These are phyloP conservation scores for Lepidothrix coronata DNA, from an alignment of 2,113 vertebrate genomes.

Conservation along the genomic window DNA sequence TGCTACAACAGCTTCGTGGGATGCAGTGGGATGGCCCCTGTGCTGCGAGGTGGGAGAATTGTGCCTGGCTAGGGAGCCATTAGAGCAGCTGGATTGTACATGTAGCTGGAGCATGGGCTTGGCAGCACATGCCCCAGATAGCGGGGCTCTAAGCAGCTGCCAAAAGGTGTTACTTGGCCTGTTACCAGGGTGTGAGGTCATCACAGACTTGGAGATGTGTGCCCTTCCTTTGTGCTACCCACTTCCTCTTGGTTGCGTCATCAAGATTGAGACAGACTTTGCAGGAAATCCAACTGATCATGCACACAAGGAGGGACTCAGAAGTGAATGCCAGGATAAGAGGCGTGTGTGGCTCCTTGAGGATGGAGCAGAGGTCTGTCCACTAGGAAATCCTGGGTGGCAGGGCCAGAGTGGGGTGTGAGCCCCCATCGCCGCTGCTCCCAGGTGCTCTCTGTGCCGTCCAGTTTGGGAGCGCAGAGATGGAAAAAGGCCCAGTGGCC, in stretches of 20 bases:
- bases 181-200: fast-evolving
- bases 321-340: not conserved
- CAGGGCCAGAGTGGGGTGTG: not conserved
- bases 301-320: not conserved
- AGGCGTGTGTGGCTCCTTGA: fast-evolving
- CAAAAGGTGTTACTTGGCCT: not conserved
- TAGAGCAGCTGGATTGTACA: fast-evolving
- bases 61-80: not conserved
- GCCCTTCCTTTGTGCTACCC: not conserved
- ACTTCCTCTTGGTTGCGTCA: not conserved
- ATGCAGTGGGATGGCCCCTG: not conserved
- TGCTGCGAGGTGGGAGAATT: not conserved
- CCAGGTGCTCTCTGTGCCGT: not conserved
- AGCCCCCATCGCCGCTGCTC: not conserved
- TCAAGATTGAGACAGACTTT: not conserved
- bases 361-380: fast-evolving
- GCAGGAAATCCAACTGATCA: not conserved
- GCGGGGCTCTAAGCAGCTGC: not conserved
- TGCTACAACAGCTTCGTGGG: fast-evolving
- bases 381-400: not conserved
- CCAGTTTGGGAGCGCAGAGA: not conserved
- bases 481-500: not conserved
- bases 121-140: fast-evolving
- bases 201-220: not conserved
- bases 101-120: not conserved